Evolutionary conservation across 2,888 invertebrate genomes (phyloP).

Genomic region (Bibio marci): DNA sequence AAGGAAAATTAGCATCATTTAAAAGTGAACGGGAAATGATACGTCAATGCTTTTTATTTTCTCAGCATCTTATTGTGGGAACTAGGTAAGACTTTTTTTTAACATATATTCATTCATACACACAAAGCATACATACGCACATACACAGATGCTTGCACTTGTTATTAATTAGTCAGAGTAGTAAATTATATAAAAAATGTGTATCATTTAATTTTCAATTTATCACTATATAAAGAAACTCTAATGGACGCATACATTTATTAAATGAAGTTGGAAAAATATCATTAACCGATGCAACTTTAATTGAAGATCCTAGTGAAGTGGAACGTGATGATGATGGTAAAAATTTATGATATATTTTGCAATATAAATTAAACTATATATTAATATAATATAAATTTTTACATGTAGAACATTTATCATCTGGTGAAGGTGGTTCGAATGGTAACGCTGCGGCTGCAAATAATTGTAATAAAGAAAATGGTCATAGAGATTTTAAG

Average conservation of each 20-base stretch:
- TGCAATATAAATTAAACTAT: too few species aligned
- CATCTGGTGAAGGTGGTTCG: too few species aligned
- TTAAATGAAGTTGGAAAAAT: constrained; percentile 67
- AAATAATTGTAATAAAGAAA: too few species aligned
- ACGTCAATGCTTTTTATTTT: constrained; percentile 78
- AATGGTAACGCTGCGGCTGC: too few species aligned
- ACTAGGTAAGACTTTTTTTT: constrained; percentile 36
- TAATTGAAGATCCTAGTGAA: constrained; percentile 71
- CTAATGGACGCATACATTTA: constrained; percentile 73
- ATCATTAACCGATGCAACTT: constrained; percentile 63
- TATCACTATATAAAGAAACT: constrained; percentile 31
- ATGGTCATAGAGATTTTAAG: constrained; percentile 12
- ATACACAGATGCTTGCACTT: neutral
- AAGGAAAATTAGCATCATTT: constrained; percentile 36
- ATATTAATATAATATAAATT: too few species aligned
- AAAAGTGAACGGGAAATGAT: constrained; percentile 50
- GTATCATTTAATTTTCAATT: neutral
- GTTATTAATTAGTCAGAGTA: neutral
- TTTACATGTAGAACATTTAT: too few species aligned
- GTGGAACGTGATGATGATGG: constrained; percentile 46
- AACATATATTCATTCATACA: neutral
- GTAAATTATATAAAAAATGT: neutral
- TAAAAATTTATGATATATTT: constrained; percentile 28
- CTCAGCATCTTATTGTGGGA: constrained; percentile 73
- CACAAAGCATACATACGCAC: constrained; percentile 1